Evolutionary conservation across 1,140 invertebrate genomes (phyloP).

Genomic region (Tetraneura akinire): DNA sequence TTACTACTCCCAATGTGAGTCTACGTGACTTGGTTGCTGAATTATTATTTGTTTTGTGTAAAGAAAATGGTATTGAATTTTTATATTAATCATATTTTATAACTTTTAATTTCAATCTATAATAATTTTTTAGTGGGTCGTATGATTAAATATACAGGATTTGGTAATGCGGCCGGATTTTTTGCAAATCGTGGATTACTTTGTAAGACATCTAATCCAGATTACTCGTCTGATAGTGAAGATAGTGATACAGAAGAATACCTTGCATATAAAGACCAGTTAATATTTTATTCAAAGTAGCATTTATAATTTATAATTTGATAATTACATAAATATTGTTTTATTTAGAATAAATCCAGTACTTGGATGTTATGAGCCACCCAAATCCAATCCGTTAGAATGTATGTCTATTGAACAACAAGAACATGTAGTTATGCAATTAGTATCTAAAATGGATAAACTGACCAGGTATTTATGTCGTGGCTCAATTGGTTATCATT

Average conservation of each 20-base stretch:
- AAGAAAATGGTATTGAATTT: slow-evolving; percentile 83
- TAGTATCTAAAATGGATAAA: slow-evolving; percentile 90
- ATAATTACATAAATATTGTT: slow-evolving; percentile 19
- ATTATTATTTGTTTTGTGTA: slow-evolving; percentile 95
- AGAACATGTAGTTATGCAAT: slow-evolving; percentile 93
- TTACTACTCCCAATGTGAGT: slow-evolving; percentile 79
- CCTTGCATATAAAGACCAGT: slow-evolving; percentile 75
- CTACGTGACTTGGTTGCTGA: slow-evolving; percentile 84
- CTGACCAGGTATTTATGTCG: slow-evolving; percentile 66
- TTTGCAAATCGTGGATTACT: slow-evolving; percentile 90
- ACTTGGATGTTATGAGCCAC: slow-evolving; percentile 84
- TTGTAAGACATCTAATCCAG: slow-evolving; percentile 63
- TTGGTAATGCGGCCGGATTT: slow-evolving; percentile 92
- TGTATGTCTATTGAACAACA: slow-evolving; percentile 94
- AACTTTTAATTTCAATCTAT: not conserved
- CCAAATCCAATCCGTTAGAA: slow-evolving; percentile 77
- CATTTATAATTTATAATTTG: not conserved
- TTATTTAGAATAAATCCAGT: slow-evolving; percentile 85
- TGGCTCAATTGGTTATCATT: too few relatives aligned
- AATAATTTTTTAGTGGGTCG: slow-evolving; percentile 69
- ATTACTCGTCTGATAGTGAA: slow-evolving; percentile 89
- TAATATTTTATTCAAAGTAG: slow-evolving; percentile 55
- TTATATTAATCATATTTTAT: slow-evolving; percentile 49
- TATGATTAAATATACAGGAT: slow-evolving; percentile 98
- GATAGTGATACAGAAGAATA: slow-evolving; percentile 97